Conservation (phyloP, 1,140 invertebrate species). For the Paraescarpia echinospica region DNA sequence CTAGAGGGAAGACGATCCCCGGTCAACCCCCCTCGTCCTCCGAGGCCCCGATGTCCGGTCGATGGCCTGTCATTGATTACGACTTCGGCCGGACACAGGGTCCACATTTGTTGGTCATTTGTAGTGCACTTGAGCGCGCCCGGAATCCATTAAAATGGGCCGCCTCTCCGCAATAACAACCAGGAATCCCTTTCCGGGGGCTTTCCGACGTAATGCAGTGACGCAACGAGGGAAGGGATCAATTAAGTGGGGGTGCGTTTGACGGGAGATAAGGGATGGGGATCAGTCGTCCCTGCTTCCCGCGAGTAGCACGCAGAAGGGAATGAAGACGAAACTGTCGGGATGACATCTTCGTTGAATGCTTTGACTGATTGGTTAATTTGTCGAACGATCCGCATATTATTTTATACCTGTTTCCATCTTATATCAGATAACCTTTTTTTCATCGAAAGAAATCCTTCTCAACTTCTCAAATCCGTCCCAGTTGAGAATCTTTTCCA, state of each 20-base stretch:
- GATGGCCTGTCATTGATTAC: background rate
- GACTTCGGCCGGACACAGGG: background rate
- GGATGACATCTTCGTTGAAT: no score
- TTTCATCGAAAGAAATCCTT: no score
- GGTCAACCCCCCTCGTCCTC: background rate
- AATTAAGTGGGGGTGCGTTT: background rate
- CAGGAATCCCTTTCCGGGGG: background rate
- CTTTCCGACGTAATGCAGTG: background rate
- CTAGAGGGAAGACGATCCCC: background rate
- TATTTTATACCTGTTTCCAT: no score
- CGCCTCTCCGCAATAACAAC: background rate
- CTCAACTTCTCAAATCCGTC: no score
- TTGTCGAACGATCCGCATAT: no score
- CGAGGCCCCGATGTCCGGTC: background rate
- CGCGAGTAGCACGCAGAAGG: no score
- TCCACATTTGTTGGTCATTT: conserved; percentile 5
- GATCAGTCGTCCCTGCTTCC: background rate
- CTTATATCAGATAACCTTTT: no score
- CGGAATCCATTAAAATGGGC: background rate
- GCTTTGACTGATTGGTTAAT: no score
- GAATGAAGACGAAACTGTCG: no score
- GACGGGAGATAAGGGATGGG: background rate
- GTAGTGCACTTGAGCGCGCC: background rate
- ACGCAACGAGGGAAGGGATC: background rate
- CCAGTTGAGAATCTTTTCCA: no score